Evolutionary conservation across 2,797 vertebrate genomes (phyloP).

Genomic region (Gallirallus australis): DNA sequence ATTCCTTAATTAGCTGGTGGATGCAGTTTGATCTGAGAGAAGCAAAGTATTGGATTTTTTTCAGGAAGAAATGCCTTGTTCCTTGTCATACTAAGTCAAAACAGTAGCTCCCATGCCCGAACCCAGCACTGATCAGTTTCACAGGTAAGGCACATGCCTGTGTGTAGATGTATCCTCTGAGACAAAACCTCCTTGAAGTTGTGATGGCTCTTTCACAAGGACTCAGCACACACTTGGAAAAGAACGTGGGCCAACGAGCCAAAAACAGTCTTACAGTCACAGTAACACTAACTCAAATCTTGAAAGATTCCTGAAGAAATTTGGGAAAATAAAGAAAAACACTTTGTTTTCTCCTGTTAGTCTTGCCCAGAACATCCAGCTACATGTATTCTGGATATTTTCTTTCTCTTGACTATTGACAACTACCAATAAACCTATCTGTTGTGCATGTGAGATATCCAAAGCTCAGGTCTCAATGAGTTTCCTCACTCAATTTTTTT

Average conservation of each 20-base stretch:
- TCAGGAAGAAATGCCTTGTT: background rate
- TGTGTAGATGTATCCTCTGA: background rate
- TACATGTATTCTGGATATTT: background rate
- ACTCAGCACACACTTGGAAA: background rate
- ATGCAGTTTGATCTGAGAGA: conserved; percentile 7
- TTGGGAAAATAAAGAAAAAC: background rate
- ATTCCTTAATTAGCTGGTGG: conserved; percentile 39
- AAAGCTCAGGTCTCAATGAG: background rate
- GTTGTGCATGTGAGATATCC: background rate
- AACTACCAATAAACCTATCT: background rate
- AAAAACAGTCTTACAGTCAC: background rate
- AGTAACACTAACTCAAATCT: background rate
- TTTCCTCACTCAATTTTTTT: background rate
- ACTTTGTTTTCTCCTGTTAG: background rate
- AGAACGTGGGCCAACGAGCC: background rate
- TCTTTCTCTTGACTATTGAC: background rate
- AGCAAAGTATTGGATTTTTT: conserved; percentile 20
- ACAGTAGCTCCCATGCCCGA: background rate
- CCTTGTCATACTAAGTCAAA: background rate
- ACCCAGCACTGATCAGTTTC: background rate
- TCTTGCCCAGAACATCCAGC: background rate
- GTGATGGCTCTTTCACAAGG: background rate
- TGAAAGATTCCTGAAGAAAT: background rate
- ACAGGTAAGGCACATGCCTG: background rate
- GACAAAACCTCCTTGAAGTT: background rate